Evolutionary conservation across 2,888 invertebrate genomes (phyloP).

Genomic region (Tinea pellionella): DNA sequence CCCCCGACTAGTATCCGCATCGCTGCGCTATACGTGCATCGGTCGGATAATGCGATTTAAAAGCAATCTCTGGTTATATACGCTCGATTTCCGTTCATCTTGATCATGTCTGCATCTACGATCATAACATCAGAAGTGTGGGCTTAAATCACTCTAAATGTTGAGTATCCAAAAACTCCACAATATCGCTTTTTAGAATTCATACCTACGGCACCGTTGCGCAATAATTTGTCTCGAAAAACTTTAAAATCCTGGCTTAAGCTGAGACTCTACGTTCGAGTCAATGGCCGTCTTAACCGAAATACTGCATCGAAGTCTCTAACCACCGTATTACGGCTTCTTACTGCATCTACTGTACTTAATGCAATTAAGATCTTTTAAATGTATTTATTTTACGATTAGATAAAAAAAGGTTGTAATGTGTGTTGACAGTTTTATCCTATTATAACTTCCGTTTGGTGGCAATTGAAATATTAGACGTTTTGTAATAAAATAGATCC

Average conservation of each 20-base stretch:
- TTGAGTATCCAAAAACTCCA: too few species aligned
- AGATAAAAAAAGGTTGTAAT: not conserved
- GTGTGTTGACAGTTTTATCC: not conserved
- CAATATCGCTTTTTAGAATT: too few species aligned
- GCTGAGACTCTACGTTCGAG: not conserved
- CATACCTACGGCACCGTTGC: too few species aligned
- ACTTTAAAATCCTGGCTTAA: not conserved
- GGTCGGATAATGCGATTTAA: constrained; percentile 50
- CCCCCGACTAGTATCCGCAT: constrained; percentile 10
- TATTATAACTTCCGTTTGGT: not conserved
- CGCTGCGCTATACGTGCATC: constrained; percentile 28
- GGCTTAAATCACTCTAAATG: too few species aligned
- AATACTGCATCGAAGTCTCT: not conserved
- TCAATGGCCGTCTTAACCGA: not conserved
- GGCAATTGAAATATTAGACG: not conserved
- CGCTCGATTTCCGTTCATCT: constrained; percentile 48
- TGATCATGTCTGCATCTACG: not conserved
- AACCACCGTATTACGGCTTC: too few species aligned
- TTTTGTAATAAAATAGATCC: not conserved
- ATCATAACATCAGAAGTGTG: not conserved
- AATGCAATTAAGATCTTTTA: too few species aligned
- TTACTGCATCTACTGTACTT: too few species aligned
- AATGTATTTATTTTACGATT: too few species aligned
- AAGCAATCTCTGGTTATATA: constrained; percentile 50
- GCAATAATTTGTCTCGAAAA: not conserved